Conservation (phyloP, 35 echinoderm and acorn worm species). For the Anneissia japonica region DNA sequence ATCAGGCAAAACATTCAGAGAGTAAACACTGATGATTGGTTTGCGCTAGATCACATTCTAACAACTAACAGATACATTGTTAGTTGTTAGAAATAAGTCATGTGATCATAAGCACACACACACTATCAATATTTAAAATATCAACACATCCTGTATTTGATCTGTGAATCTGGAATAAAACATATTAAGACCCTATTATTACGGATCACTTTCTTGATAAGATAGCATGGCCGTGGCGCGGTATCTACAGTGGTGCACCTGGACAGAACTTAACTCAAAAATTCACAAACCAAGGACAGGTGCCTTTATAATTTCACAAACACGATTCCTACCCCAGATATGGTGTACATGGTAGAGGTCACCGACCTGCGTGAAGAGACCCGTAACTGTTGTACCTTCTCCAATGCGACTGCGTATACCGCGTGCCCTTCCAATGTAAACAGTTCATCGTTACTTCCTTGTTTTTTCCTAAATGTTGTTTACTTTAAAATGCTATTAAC, state of each 20-base stretch:
- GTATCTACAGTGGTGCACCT: too few species aligned
- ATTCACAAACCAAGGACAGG: neutral
- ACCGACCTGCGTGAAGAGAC: constrained; percentile 88
- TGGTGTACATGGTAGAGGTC: constrained; percentile 91
- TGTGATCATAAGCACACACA: neutral
- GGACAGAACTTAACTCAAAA: neutral
- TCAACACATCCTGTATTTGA: neutral
- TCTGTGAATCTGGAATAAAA: neutral
- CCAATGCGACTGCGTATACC: constrained; percentile 69
- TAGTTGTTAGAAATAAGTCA: neutral
- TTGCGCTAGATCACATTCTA: neutral
- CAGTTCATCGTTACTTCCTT: neutral
- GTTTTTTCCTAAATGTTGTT: neutral
- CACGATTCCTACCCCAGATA: constrained; percentile 71
- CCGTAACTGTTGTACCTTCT: constrained; percentile 56
- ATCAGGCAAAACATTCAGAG: neutral
- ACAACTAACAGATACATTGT: neutral
- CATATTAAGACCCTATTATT: too few species aligned
- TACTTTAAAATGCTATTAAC: too few species aligned
- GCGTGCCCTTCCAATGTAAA: constrained; percentile 52
- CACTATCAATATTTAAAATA: too few species aligned
- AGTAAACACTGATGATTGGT: neutral
- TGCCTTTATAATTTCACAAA: neutral
- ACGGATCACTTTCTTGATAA: too few species aligned
- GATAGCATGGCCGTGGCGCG: too few species aligned